phyloP scores from a whole-genome alignment of 2,113 vertebrate genomes.

The Corydoras maculifer region DNA sequence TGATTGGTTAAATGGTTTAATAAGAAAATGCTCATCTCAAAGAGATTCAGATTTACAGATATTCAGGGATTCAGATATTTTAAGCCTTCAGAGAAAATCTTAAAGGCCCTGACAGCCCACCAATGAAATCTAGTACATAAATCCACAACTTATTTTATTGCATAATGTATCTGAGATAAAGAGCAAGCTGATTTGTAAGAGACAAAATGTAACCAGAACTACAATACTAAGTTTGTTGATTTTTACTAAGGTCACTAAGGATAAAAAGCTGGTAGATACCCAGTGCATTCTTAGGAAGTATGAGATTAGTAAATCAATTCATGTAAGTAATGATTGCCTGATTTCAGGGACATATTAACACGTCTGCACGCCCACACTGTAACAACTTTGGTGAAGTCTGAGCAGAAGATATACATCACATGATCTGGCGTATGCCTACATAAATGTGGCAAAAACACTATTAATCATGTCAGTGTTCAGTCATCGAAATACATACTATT shows the following conservation, averaged over 20 bases:
- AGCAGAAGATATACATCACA: background rate
- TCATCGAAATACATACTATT: too few species aligned
- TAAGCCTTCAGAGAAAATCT: background rate
- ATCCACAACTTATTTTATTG: background rate
- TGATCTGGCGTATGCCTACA: background rate
- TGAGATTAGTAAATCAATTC: background rate
- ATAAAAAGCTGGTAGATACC: constrained; percentile 9
- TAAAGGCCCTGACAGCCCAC: too few species aligned
- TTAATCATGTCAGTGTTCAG: too few species aligned
- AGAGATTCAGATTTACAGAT: too few species aligned
- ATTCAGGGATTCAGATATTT: background rate
- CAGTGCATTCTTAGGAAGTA: constrained; percentile 5
- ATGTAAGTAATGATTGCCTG: constrained; percentile 10
- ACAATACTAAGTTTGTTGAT: too few species aligned
- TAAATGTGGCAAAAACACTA: too few species aligned
- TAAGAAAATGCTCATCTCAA: too few species aligned
- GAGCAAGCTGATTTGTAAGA: constrained; percentile 10
- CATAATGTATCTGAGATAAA: constrained; percentile 10
- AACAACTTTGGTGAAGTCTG: background rate
- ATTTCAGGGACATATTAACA: background rate
- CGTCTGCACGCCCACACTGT: constrained; percentile 3
- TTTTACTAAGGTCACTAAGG: background rate
- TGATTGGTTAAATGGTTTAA: too few species aligned
- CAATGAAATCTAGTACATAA: too few species aligned
- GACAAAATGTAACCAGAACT: background rate